These are phyloP conservation scores for Rhodophaea formosa DNA, from an alignment of 2,888 invertebrate species.

Conservation along the genomic window DNA sequence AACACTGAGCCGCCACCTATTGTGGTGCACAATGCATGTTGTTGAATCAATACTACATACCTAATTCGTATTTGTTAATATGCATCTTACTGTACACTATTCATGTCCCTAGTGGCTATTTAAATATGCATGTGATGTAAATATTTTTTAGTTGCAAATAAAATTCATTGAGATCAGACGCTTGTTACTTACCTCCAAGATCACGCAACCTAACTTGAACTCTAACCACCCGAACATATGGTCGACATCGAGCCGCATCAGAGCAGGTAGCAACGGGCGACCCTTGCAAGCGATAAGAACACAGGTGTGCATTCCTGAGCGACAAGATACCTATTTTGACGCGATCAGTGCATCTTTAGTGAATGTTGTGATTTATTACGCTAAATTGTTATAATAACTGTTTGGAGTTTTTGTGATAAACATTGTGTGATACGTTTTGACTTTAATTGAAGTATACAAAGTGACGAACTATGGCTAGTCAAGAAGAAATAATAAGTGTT, in stretches of 20 bases:
- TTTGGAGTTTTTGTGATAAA: not conserved
- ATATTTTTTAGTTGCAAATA: constrained; percentile 22
- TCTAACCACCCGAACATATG: not conserved
- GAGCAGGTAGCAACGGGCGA: not conserved
- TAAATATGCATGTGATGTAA: too few species aligned
- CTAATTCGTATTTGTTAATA: too few species aligned
- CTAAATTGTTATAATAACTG: not conserved
- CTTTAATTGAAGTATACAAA: not conserved
- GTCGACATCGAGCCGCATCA: not conserved
- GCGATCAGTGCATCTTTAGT: not conserved
- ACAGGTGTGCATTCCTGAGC: not conserved
- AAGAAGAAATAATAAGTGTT: constrained; percentile 1
- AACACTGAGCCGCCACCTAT: too few species aligned
- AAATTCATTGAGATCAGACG: not conserved
- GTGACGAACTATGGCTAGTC: not conserved
- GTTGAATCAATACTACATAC: not conserved
- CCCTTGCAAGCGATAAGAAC: not conserved
- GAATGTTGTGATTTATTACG: not conserved
- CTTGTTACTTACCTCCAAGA: not conserved
- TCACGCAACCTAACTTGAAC: not conserved
- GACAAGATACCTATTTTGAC: not conserved
- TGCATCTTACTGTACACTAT: too few species aligned
- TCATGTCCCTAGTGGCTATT: too few species aligned
- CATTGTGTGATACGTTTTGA: not conserved
- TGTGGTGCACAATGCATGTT: too few species aligned